Evolutionary conservation across 2,113 vertebrate genomes (phyloP).

Genomic region (Potamarius usumacintae): DNA sequence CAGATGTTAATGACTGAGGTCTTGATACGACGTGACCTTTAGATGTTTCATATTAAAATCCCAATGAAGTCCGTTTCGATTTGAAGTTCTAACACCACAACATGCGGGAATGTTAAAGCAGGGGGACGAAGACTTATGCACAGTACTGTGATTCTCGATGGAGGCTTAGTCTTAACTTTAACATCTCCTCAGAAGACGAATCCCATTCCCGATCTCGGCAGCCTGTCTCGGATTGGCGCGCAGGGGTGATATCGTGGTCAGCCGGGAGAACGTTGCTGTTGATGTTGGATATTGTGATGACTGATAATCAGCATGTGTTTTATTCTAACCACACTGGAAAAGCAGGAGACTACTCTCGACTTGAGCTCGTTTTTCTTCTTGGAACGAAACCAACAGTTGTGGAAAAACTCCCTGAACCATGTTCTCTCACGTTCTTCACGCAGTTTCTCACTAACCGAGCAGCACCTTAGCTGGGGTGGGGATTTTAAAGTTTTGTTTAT

Average conservation of each 20-base stretch:
- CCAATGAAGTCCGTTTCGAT: background rate
- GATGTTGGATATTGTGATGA: background rate
- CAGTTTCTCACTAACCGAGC: slow-evolving; percentile 61
- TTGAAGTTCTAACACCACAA: background rate
- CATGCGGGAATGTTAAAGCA: background rate
- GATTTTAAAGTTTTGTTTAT: slow-evolving; percentile 18
- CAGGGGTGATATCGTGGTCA: background rate
- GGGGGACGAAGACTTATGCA: background rate
- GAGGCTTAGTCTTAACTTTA: background rate
- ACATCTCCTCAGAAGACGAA: background rate
- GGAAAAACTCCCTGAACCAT: background rate
- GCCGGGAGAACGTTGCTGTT: background rate
- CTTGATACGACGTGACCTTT: background rate
- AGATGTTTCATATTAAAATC: background rate
- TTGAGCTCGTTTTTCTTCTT: background rate
- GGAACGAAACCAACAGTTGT: background rate
- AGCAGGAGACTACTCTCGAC: background rate
- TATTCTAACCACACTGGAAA: background rate
- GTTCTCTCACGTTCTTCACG: background rate
- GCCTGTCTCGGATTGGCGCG: background rate
- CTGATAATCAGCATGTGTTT: background rate
- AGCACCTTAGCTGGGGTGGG: slow-evolving; percentile 40
- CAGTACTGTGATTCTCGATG: background rate
- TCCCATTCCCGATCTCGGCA: background rate
- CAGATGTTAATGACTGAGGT: background rate